A percentile compares a stretch with the other conserved stretches of the same genome.
These are phyloP conservation scores for Bhutanitis thaidina DNA, from an alignment of 2,888 invertebrate genomes.

Conservation along the genomic window DNA sequence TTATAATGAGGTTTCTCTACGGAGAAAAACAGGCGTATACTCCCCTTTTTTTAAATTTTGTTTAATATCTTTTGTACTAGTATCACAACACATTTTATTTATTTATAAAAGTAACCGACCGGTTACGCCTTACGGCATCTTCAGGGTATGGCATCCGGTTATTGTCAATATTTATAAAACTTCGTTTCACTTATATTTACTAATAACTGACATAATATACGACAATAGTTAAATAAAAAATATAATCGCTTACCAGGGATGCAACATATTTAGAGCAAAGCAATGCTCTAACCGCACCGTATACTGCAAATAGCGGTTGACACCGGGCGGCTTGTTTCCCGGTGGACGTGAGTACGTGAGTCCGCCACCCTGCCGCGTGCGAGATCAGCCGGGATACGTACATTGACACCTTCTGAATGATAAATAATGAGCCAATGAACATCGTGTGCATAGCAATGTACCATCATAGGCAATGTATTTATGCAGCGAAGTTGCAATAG, in stretches of 20 bases:
- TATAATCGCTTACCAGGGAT: conserved; percentile 81
- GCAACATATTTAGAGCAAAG: conserved; percentile 83
- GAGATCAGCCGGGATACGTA: conserved; percentile 80
- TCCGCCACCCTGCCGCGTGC: conserved; percentile 84
- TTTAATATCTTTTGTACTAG: no score
- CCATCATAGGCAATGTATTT: not conserved
- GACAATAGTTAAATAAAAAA: no score
- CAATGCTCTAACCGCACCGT: conserved; percentile 81
- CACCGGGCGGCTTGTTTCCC: conserved; percentile 84
- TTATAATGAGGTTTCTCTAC: no score
- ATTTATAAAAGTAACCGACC: no score
- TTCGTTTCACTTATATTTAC: no score
- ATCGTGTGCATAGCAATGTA: conserved; percentile 2
- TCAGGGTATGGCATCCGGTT: no score
- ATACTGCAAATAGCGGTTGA: conserved; percentile 85
- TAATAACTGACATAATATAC: no score
- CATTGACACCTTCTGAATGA: conserved; percentile 76
- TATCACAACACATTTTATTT: no score
- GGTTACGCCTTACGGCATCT: no score
- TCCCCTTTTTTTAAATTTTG: no score
- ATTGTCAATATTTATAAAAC: no score
- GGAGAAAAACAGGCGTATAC: no score
- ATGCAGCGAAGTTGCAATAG: not conserved
- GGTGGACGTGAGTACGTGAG: conserved; percentile 82
- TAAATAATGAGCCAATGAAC: conserved; percentile 12